phyloP scores from a whole-genome alignment of 2,888 invertebrate species.

The Platycnemis pennipes region DNA sequence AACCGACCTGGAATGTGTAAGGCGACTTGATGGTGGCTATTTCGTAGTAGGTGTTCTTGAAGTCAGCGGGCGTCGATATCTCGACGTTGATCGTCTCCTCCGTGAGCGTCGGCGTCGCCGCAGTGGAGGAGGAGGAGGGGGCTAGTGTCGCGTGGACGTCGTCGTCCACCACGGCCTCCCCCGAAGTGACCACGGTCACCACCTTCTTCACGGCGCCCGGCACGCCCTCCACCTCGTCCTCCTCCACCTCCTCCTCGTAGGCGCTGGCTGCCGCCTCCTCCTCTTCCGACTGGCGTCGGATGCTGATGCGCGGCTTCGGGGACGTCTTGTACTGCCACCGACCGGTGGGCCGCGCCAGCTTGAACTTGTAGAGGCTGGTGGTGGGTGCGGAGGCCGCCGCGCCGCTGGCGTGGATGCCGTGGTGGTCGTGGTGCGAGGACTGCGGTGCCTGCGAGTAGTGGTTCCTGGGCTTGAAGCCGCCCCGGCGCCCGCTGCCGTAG shows the following conservation, averaged over 20 bases:
- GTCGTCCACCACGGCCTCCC: constrained; percentile 82
- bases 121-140: not conserved
- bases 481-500: constrained; percentile 71
- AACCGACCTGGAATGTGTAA: constrained; percentile 91
- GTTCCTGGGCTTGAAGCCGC: constrained; percentile 73
- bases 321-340: constrained; percentile 91
- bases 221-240: constrained; percentile 75
- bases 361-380: constrained; percentile 89
- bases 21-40: constrained; percentile 95
- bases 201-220: constrained; percentile 50
- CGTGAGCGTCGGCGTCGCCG: constrained; percentile 79
- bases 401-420: constrained; percentile 69
- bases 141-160: constrained; percentile 76
- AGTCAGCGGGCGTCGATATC: constrained; percentile 93
- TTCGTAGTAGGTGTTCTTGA: constrained; percentile 92
- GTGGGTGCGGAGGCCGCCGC: constrained; percentile 76
- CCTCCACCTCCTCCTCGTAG: constrained; percentile 78
- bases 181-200: constrained; percentile 1
- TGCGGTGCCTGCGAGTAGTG: not conserved
- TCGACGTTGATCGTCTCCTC: constrained; percentile 93
- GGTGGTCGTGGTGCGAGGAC: not conserved
- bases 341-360: constrained; percentile 90
- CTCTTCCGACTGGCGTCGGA: constrained; percentile 75
- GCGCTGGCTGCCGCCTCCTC: constrained; percentile 77
- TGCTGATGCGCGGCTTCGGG: constrained; percentile 65